Evolutionary conservation across 1,140 invertebrate species (phyloP).

Genomic region (Helicoverpa armigera): DNA sequence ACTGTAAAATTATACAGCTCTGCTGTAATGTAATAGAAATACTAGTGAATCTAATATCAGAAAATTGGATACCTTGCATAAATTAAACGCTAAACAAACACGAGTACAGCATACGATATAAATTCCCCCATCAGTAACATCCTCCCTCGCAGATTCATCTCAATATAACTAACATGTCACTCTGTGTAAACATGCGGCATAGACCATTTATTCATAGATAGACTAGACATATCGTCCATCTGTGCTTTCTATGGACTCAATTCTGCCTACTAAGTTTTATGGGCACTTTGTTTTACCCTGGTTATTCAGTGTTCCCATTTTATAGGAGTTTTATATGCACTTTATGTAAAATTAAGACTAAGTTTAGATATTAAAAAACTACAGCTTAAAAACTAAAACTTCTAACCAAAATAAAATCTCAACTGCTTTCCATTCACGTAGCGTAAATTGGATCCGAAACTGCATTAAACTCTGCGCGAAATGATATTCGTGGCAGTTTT

Average conservation of each 20-base stretch:
- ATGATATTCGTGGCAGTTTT: constrained; percentile 21
- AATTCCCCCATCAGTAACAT: constrained; percentile 20
- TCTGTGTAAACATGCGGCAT: constrained; percentile 46
- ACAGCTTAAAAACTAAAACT: not conserved
- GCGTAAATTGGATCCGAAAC: constrained; percentile 5
- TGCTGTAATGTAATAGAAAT: too few species aligned
- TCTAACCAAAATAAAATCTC: not conserved
- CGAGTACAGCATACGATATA: not conserved
- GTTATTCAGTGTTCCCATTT: not conserved
- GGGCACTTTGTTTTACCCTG: not conserved
- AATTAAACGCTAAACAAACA: constrained; percentile 28
- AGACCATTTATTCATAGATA: constrained; percentile 10
- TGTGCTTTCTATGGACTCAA: too few species aligned
- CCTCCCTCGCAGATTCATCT: constrained; percentile 56
- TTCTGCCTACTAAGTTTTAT: too few species aligned
- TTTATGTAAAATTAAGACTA: too few species aligned
- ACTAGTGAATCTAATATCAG: not conserved
- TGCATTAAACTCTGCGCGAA: constrained; percentile 23
- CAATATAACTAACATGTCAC: constrained; percentile 50
- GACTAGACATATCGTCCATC: not conserved
- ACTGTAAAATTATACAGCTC: too few species aligned
- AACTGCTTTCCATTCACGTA: not conserved
- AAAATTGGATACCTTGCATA: constrained; percentile 13
- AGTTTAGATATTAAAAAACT: too few species aligned
- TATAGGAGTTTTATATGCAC: not conserved